Percentiles rank a stretch among this genome's conserved stretches.
phyloP scores from a whole-genome alignment of 2,888 invertebrate genomes.

The Charanyca ferruginea region DNA sequence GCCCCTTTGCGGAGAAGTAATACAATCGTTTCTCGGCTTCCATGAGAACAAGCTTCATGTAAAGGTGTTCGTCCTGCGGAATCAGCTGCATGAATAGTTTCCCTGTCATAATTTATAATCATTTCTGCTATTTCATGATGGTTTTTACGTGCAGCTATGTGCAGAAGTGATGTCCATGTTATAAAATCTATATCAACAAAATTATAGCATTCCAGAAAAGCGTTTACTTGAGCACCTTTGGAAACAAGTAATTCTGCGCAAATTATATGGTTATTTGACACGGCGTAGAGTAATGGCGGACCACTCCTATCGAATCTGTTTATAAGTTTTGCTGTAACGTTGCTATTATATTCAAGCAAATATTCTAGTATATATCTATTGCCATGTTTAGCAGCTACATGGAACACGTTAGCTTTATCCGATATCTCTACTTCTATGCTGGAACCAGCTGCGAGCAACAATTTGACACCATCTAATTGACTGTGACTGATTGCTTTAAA shows the following conservation, averaged over 20 bases:
- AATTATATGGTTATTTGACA: constrained; percentile 54
- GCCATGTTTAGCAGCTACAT: constrained; percentile 78
- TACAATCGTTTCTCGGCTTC: constrained; percentile 88
- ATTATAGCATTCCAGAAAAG: constrained; percentile 47
- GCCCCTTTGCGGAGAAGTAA: constrained; percentile 78
- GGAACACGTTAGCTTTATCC: constrained; percentile 83
- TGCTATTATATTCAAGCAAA: constrained; percentile 82
- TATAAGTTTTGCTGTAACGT: constrained; percentile 57
- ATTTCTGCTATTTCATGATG: constrained; percentile 72
- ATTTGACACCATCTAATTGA: constrained; percentile 77
- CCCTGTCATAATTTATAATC: constrained; percentile 75
- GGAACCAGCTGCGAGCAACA: constrained; percentile 81
- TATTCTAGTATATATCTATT: constrained; percentile 85
- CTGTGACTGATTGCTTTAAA: constrained; percentile 80
- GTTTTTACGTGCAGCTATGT: constrained; percentile 81
- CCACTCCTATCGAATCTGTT: constrained; percentile 40
- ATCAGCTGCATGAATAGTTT: constrained; percentile 64
- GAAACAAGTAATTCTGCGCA: constrained; percentile 75
- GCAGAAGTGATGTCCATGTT: constrained; percentile 47
- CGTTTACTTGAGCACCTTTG: constrained; percentile 59
- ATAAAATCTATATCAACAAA: constrained; percentile 5
- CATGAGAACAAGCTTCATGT: constrained; percentile 80
- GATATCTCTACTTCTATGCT: constrained; percentile 80
- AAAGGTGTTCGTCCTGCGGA: constrained; percentile 52
- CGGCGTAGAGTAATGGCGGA: constrained; percentile 63